Conservation (phyloP, 1,140 invertebrate genomes). For the Colletes gigas region DNA sequence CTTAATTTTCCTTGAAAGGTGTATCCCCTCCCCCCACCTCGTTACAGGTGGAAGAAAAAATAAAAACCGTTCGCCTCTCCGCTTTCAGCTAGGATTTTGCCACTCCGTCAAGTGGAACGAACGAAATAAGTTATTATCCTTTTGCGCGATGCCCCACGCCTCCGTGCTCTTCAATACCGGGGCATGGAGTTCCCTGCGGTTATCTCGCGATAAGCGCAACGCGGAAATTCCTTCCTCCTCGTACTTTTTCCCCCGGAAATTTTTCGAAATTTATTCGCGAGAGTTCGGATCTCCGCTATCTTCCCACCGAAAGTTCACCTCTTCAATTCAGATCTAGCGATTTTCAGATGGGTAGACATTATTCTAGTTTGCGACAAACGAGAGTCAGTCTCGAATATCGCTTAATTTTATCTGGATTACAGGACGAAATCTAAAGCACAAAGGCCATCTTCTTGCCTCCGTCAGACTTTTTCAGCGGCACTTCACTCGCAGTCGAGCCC, state of each 20-base stretch:
- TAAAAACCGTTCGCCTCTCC: conserved; percentile 15
- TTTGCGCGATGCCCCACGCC: not conserved
- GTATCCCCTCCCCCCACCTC: not conserved
- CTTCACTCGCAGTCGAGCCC: too few species aligned
- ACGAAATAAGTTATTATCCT: conserved; percentile 42
- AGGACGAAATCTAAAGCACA: too few species aligned
- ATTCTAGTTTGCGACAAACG: too few species aligned
- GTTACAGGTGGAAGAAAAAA: not conserved
- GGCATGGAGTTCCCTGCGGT: not conserved
- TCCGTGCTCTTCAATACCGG: not conserved
- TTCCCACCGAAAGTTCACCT: too few species aligned
- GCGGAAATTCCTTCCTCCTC: not conserved
- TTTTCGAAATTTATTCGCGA: not conserved
- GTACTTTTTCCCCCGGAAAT: too few species aligned
- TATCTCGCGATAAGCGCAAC: not conserved
- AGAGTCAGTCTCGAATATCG: too few species aligned
- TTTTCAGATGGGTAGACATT: too few species aligned
- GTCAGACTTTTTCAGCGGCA: too few species aligned
- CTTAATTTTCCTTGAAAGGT: conserved; percentile 31
- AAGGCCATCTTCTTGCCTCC: too few species aligned
- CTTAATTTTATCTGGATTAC: too few species aligned
- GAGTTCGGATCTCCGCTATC: not conserved
- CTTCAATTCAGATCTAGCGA: too few species aligned
- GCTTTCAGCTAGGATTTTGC: conserved; percentile 13
- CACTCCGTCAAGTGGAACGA: conserved; percentile 39